Base-by-base conservation (phyloP, 2,888 invertebrate species). In the Nomada ferruginata region DNA sequence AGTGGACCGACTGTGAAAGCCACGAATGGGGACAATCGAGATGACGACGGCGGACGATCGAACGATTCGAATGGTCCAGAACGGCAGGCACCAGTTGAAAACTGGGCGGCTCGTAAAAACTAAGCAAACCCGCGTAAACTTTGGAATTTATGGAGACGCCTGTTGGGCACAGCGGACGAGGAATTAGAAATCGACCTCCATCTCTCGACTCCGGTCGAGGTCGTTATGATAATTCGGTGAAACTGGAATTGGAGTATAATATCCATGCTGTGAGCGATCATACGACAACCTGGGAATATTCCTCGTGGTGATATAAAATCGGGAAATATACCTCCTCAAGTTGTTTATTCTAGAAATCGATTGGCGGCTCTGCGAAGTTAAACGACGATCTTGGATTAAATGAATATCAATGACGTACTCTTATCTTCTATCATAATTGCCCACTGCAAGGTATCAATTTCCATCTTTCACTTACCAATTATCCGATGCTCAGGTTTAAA, bases 111-210 rank as follows among this genome's bases (percentile, higher is more conserved):
- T 91, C 91, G 89, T 91, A 86, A 91, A 91, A 90, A 83, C 87
- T 87, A 84, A 89, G 89, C 86, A 88, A 89, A 90, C 87, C 86
- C 84, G 83, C 89, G 89, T 91, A 90, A 91, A 91, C 84, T 85
- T 59, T 72, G 69, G 81, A 91, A 91, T 91, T 91, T 91, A 91
- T 91, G 90, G 85, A 88, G 87, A 91, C 88, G 81, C 83, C 86
- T 68, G 85, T 79, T 29, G 84, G 83, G 80, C 87, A 76, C 85
- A 89, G 83, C 85, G 84, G 82, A 82, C 84, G 83, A 87, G 85
- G 90, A 90, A 91, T 91, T 91, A 91, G 91, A 91, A 91, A 91
- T 91, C 91, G 89, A 90, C 90, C 91, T 91, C 90, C 85, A 90
- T 91, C 89, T 87, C 81, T 64, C 85, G 74, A 73, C 77, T 73